Evolutionary conservation across 2,797 vertebrate genomes (phyloP), one percentile per base, ranked within the genome.

Genomic region (Thalassophryne amazonica): DNA sequence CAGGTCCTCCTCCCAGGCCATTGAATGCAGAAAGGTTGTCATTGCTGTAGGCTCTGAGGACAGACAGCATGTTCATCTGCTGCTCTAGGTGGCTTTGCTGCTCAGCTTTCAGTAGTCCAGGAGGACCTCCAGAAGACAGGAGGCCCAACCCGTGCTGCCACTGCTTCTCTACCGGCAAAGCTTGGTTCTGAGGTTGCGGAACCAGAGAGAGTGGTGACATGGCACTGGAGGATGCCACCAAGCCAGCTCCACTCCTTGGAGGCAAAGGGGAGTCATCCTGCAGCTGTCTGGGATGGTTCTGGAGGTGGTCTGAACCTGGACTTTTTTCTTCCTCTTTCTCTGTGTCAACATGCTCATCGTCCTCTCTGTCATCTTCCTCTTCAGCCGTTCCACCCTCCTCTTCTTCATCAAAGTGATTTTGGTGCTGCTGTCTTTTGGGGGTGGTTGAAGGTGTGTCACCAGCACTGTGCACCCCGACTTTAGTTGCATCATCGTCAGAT

Each of bases 21-120:
- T 98, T 98, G 91, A 96, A 99, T 67, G 93, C 89, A 31, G 94
- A 92, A 57, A 97, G 90, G 91, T 91, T 93, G 78, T 98, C 96
- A 18, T 93, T 92, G 83, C 94, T 95, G 89, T 98, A 99, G 85
- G 95, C 95, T 91, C 96, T 90, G 72, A 99, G 93, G 83, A 98
- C 97, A 35, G 97, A 99, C 77, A 99, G 89, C 89, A 92, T 91
- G 83, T 94, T 97, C 89, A 97, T 90, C 70, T 97, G 96, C 86
- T 98, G 95, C 85, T 97, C 97, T 60, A 95, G 88, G 81, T 92
- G 92, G 76, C 75, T 85, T 60, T 85, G 81, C 83, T 93, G 94
- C 60, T 98, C 95, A 0, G 92, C 86, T 88, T 95, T 95, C 73
- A 93, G 78, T 74, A 92, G 90, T 82, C 93, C 93, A 41, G 82